Conservation (phyloP, 2,888 invertebrate genomes). For the Gari tellinella region DNA sequence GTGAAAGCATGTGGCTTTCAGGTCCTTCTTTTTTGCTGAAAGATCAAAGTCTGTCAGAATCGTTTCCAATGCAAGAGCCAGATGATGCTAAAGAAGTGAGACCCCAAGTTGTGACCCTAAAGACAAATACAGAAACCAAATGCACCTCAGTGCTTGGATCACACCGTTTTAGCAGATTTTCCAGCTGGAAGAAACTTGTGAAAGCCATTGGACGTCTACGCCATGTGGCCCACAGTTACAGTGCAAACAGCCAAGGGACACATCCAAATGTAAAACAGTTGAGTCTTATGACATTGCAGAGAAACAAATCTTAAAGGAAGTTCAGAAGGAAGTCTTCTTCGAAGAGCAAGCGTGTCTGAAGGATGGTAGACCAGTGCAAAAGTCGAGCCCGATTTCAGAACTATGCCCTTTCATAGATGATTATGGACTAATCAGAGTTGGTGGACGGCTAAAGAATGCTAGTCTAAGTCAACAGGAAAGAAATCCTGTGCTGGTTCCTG, state of each 20-base stretch:
- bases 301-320: conserved; percentile 24
- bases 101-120: conserved; percentile 7
- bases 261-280: neutral
- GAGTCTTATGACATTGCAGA: conserved; percentile 7
- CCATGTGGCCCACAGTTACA: neutral
- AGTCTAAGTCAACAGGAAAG: neutral
- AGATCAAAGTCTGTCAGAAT: neutral
- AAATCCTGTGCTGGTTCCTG: conserved; percentile 22
- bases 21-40: conserved; percentile 21
- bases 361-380: conserved; percentile 20
- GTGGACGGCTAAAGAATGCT: conserved; percentile 20
- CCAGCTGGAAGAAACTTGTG: conserved; percentile 41
- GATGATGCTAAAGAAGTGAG: conserved; percentile 35
- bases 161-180: conserved; percentile 43
- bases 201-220: neutral
- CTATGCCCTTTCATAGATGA: conserved; percentile 27
- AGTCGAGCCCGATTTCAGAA: conserved; percentile 22
- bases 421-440: conserved; percentile 27
- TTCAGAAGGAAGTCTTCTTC: conserved; percentile 32
- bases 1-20: conserved; percentile 36
- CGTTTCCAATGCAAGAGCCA: conserved; percentile 31
- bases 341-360: conserved; percentile 12
- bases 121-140: neutral
- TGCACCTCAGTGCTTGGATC: conserved; percentile 7
- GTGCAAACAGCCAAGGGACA: neutral